Evolutionary conservation across 2,797 vertebrate genomes (phyloP), one percentile per base, ranked within the genome.

Genomic region (Selene dorsalis): DNA sequence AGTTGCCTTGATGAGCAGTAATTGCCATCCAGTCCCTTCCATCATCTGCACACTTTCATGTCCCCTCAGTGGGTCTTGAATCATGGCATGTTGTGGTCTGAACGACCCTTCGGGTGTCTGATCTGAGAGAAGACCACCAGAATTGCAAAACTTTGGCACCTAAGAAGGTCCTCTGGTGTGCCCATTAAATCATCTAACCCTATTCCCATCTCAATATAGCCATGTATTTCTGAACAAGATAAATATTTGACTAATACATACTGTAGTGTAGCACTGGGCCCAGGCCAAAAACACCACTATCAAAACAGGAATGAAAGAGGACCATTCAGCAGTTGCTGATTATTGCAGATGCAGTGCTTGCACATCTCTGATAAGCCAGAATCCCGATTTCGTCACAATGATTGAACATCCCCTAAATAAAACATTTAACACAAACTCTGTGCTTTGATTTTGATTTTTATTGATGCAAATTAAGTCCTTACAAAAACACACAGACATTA

Each of bases 231-330:
- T 88, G 89, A 93, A 93, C 91, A 94, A 92, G 93, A 93, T 93
- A 94, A 95, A 95, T 95, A 96, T 96, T 95, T 95, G 93, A 91
- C 91, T 91, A 93, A 92, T 94, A 87, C 90, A 91, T 91, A 86
- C 91, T 93, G 93, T 91, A 94, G 92, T 95, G 91, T 88, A 89
- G 92, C 73, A 53, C 88, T 94, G 95, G 93, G 86, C 64, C 59
- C 11, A 6, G 77, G 94, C 94, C 94, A 95, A 93, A 88, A 93
- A 83, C 88, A 80, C 86, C 89, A 81, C 89, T 90, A 79, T 88
- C 79, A 91, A 92, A 92, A 88, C 85, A 87, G 0, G 63, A 78
- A 82, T 93, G 88, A 94, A 94, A 94, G 91, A 87, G 82, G 79
- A 86, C 83, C 91, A 94, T 95, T 95, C 91, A 95, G 61, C 81